These are phyloP conservation scores for Plebejus melissa DNA, from an alignment of 2,888 invertebrate species.

Conservation along the genomic window DNA sequence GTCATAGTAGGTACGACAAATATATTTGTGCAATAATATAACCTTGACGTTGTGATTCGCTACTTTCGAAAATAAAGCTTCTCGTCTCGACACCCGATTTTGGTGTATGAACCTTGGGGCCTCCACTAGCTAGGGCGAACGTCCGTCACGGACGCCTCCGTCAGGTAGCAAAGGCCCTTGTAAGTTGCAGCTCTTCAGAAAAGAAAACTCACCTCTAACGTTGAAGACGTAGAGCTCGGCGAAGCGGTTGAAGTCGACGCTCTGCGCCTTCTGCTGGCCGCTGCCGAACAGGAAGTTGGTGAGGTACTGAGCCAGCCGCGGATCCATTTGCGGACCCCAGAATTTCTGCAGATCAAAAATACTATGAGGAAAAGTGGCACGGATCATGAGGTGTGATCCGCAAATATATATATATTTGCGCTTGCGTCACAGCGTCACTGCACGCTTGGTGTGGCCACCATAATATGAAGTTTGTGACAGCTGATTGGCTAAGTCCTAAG, in stretches of 20 bases:
- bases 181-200: neutral
- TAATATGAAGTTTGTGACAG: no score
- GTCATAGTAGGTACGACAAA: no score
- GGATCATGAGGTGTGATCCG: neutral
- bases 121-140: no score
- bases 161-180: neutral
- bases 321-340: constrained; percentile 85
- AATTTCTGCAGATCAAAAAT: constrained; percentile 74
- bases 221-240: constrained; percentile 84
- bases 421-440: neutral
- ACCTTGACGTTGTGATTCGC: no score
- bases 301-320: constrained; percentile 82
- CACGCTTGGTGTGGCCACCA: no score
- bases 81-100: no score
- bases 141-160: no score
- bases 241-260: constrained; percentile 81
- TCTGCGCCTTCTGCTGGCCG: constrained; percentile 65
- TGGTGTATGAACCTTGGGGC: no score
- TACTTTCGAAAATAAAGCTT: no score
- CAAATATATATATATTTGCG: neutral
- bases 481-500: no score
- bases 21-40: no score
- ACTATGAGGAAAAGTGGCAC: neutral
- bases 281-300: constrained; percentile 83
- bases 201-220: constrained; percentile 74